Conservation (phyloP, 2,797 vertebrate genomes). For the Martes flavigula region DNA sequence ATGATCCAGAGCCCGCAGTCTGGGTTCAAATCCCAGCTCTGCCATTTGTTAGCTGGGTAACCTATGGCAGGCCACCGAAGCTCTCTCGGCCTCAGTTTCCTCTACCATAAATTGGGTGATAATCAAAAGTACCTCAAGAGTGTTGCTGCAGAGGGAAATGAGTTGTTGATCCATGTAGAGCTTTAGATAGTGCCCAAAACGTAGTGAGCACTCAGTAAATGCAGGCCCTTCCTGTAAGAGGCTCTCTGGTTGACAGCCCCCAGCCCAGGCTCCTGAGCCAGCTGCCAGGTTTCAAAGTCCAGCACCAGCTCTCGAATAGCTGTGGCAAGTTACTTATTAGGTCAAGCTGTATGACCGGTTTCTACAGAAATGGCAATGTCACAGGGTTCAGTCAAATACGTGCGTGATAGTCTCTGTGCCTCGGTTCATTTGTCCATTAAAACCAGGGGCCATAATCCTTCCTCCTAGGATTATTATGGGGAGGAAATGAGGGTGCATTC, state of each 20-base stretch:
- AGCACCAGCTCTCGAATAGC: not conserved
- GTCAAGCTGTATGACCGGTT: not conserved
- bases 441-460: not conserved
- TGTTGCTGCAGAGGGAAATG: not conserved
- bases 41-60: not conserved
- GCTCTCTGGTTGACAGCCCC: not conserved
- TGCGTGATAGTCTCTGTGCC: not conserved
- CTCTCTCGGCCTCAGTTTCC: not conserved
- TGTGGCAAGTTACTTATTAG: not conserved
- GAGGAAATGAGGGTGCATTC: not conserved
- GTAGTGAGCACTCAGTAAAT: not conserved
- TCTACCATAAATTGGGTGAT: not conserved
- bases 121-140: not conserved
- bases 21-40: not conserved
- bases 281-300: not conserved
- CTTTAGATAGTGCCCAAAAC: not conserved
- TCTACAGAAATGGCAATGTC: conserved; percentile 9
- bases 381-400: not conserved
- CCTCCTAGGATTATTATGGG: not conserved
- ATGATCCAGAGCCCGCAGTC: not conserved
- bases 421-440: conserved; percentile 26
- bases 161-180: not conserved
- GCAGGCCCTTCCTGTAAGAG: not conserved
- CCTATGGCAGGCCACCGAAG: not conserved
- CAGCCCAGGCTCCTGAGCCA: not conserved